Percentiles rank a stretch among this genome's conserved stretches.
Evolutionary conservation across 2,888 invertebrate species (phyloP).

Genomic region (Cepaea hortensis): DNA sequence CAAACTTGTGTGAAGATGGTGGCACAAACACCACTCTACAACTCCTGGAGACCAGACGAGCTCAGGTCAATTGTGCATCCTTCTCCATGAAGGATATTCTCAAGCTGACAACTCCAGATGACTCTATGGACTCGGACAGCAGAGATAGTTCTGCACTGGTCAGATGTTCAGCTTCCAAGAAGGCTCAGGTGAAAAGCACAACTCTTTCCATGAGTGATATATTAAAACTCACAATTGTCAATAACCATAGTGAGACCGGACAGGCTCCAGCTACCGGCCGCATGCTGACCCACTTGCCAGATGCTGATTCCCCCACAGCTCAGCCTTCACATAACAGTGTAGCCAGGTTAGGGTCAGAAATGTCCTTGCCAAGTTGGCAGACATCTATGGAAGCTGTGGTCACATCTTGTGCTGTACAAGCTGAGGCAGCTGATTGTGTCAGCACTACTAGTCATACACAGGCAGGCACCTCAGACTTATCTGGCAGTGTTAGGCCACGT

Average conservation of each 20-base stretch:
- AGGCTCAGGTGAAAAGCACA: slow-evolving; percentile 44
- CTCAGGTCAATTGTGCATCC: slow-evolving; percentile 44
- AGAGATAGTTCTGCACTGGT: slow-evolving; percentile 16
- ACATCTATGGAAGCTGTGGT: neutral
- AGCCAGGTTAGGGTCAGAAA: neutral
- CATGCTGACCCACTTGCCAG: neutral
- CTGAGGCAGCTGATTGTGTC: slow-evolving; percentile 8
- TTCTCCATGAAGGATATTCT: slow-evolving; percentile 50
- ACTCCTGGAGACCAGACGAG: slow-evolving; percentile 32
- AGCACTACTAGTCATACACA: neutral
- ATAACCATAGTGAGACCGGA: neutral
- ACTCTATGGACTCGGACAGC: slow-evolving; percentile 48
- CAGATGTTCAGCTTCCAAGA: slow-evolving; percentile 8
- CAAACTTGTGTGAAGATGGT: neutral
- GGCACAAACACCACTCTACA: slow-evolving; percentile 23
- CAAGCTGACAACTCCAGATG: slow-evolving; percentile 38
- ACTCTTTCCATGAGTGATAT: slow-evolving; percentile 45
- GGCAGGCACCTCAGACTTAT: neutral
- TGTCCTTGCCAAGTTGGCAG: neutral
- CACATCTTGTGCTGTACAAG: neutral
- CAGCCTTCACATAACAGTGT: neutral
- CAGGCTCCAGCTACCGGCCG: neutral
- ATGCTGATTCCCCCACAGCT: neutral
- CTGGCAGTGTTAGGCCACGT: neutral
- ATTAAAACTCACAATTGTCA: slow-evolving; percentile 31